Conservation (phyloP, 2,888 invertebrate genomes). For the Eupithecia pulchellata region DNA sequence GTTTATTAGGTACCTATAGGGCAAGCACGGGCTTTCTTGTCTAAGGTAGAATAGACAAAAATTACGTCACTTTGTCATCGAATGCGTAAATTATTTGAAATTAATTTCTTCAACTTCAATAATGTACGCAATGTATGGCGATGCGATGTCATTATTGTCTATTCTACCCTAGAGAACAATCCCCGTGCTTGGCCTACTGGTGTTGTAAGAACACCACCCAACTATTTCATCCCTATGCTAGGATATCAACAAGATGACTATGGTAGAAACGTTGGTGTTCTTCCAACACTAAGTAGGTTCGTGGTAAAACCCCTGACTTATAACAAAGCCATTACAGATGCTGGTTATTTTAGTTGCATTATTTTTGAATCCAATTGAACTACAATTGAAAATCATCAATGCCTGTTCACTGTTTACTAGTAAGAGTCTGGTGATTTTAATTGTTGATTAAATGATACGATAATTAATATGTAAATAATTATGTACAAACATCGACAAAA, state of each 20-base stretch:
- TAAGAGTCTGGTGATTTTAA: not conserved
- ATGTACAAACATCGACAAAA: conserved; percentile 1
- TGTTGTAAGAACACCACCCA: no score
- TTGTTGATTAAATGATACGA: not conserved
- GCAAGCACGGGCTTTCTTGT: no score
- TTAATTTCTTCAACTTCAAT: no score
- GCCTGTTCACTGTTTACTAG: not conserved
- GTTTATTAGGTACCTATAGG: not conserved
- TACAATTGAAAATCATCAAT: not conserved
- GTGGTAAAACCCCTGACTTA: not conserved
- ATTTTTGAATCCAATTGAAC: not conserved
- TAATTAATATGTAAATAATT: no score
- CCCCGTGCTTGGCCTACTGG: no score
- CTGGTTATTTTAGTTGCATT: not conserved
- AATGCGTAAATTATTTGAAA: no score
- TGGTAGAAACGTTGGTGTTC: not conserved
- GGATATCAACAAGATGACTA: not conserved
- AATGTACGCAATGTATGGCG: no score
- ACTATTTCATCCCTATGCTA: no score
- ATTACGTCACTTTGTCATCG: no score
- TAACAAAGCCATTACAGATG: not conserved
- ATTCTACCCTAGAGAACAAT: no score
- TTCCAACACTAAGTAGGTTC: not conserved
- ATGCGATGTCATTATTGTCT: no score
- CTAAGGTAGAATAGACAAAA: no score